Evolutionary conservation across 2,888 invertebrate species (phyloP).

Genomic region (Morpho helenor): DNA sequence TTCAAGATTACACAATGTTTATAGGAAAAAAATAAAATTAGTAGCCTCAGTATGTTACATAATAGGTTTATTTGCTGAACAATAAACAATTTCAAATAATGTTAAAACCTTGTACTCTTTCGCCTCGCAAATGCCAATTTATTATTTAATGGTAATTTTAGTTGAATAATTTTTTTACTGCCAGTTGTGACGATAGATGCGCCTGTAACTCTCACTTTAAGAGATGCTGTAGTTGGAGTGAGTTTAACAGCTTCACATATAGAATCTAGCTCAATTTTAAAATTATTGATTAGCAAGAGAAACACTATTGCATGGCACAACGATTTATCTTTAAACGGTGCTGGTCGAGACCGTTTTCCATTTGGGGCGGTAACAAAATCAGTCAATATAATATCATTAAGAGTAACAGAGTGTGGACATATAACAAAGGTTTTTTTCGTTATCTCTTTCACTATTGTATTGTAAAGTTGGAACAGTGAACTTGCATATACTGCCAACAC

Average conservation of each 20-base stretch:
- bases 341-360: constrained; percentile 43
- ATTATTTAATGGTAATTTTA: constrained; percentile 50
- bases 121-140: constrained; percentile 38
- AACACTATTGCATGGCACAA: constrained; percentile 60
- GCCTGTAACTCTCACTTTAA: constrained; percentile 52
- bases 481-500: constrained; percentile 55
- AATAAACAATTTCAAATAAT: constrained; percentile 4
- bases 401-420: constrained; percentile 45
- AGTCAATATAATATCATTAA: constrained; percentile 49
- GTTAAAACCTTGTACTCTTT: constrained; percentile 51
- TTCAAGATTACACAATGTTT: too few species aligned
- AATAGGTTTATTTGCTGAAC: not conserved
- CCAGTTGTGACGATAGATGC: constrained; percentile 42
- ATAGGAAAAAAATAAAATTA: too few species aligned
- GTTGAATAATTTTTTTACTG: constrained; percentile 45
- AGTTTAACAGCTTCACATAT: constrained; percentile 48
- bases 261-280: constrained; percentile 49
- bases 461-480: constrained; percentile 41
- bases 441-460: constrained; percentile 40
- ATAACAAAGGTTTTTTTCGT: constrained; percentile 43
- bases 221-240: constrained; percentile 38
- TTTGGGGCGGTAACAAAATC: constrained; percentile 44
- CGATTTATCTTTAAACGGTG: constrained; percentile 55
- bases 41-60: too few species aligned
- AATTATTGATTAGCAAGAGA: constrained; percentile 53